phyloP scores from a whole-genome alignment of 2,797 vertebrate species.

The Alca torda region DNA sequence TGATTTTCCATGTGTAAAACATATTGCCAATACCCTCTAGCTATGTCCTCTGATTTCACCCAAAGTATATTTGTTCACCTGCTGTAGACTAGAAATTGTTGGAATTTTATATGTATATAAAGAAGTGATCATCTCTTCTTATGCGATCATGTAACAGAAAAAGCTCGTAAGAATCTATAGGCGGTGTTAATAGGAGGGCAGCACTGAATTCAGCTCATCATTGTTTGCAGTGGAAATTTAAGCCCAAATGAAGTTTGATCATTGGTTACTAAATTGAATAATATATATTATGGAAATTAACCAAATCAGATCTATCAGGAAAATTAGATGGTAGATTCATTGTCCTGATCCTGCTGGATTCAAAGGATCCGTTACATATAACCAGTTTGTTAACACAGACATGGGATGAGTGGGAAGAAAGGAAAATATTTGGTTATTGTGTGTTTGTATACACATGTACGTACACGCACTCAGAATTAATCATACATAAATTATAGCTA shows the following conservation, averaged over 20 bases:
- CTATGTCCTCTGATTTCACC: neutral
- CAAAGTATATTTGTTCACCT: neutral
- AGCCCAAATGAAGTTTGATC: neutral
- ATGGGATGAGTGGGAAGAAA: neutral
- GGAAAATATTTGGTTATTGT: neutral
- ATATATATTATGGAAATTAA: neutral
- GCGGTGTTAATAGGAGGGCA: neutral
- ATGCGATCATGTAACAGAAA: neutral
- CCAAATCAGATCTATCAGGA: neutral
- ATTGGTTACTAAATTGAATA: neutral
- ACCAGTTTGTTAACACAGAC: neutral
- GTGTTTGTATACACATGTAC: neutral
- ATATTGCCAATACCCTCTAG: neutral
- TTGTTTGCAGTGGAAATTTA: neutral
- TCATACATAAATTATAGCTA: neutral
- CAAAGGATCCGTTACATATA: neutral
- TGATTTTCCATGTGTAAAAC: constrained; percentile 2
- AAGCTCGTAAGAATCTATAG: neutral
- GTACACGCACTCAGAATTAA: neutral
- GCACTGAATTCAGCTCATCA: neutral
- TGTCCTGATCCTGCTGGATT: neutral
- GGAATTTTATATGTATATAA: neutral
- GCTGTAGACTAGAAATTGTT: neutral
- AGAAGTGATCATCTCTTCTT: neutral
- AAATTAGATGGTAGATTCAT: neutral